Evolutionary conservation across 2,888 invertebrate genomes (phyloP).

Genomic region (Aplocera efformata): DNA sequence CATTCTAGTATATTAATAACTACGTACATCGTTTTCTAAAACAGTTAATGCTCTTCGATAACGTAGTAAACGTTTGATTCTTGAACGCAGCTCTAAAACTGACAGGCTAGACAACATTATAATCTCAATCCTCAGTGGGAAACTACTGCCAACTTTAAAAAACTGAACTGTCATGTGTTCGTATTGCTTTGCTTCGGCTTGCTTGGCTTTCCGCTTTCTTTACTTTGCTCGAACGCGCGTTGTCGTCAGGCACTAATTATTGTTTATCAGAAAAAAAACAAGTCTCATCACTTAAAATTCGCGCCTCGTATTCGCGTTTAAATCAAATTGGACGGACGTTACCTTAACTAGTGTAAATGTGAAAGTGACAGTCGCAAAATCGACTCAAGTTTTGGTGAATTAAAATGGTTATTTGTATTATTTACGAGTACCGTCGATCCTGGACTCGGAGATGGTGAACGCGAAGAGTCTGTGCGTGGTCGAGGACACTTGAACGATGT

Average conservation of each 20-base stretch:
- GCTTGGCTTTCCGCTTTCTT: constrained; percentile 69
- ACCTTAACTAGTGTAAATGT: constrained; percentile 56
- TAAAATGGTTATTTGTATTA: constrained; percentile 66
- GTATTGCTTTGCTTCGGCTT: constrained; percentile 57
- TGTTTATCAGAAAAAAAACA: constrained; percentile 52
- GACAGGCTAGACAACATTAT: constrained; percentile 40
- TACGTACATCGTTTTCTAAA: too few species aligned
- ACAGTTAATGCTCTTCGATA: too few species aligned
- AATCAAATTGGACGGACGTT: constrained; percentile 30
- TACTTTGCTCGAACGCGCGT: constrained; percentile 72
- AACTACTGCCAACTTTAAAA: constrained; percentile 48
- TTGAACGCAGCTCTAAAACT: constrained; percentile 42
- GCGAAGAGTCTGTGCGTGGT: constrained; percentile 48
- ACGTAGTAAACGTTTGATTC: background rate
- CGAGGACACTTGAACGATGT: constrained; percentile 70
- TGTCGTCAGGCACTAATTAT: constrained; percentile 60
- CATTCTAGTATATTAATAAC: too few species aligned
- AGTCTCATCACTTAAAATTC: constrained; percentile 50
- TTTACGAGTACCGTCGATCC: constrained; percentile 60
- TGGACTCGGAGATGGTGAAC: constrained; percentile 49
- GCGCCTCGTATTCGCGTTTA: constrained; percentile 38
- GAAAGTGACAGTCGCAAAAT: constrained; percentile 71
- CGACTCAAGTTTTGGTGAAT: constrained; percentile 57
- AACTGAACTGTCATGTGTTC: constrained; percentile 62
- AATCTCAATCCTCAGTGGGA: constrained; percentile 18